Evolutionary conservation across 1,140 invertebrate genomes (phyloP).

Genomic region (Cydia strobilella): DNA sequence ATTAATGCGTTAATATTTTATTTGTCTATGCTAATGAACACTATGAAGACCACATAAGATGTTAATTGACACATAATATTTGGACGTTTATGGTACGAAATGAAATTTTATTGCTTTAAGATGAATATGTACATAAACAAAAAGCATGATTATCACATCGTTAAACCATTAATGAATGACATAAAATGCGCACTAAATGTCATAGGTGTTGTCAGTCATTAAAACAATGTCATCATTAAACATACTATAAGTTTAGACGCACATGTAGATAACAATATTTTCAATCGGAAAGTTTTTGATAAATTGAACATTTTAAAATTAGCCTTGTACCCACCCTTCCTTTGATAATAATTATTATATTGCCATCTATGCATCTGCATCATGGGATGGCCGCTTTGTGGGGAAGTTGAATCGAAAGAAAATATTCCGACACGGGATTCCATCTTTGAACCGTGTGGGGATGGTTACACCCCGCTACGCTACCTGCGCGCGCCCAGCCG

Average conservation of each 20-base stretch:
- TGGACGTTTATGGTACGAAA: constrained; percentile 17
- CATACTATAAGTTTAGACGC: background rate
- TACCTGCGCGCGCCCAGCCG: constrained; percentile 64
- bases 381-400: background rate
- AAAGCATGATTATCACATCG: constrained; percentile 12
- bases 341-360: constrained; percentile 17
- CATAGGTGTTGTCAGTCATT: background rate
- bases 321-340: too few species aligned
- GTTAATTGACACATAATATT: constrained; percentile 45
- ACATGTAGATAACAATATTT: too few species aligned
- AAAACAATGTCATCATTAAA: background rate
- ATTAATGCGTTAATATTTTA: constrained; percentile 72
- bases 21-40: constrained; percentile 45
- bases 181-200: background rate
- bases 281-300: too few species aligned
- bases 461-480: constrained; percentile 48
- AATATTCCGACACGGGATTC: constrained; percentile 42
- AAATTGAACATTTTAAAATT: too few species aligned
- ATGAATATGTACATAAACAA: constrained; percentile 7
- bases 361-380: background rate
- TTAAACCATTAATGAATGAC: constrained; percentile 3
- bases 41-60: constrained; percentile 36
- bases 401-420: constrained; percentile 33
- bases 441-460: constrained; percentile 58
- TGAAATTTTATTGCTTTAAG: constrained; percentile 15